phyloP scores from a whole-genome alignment of 2,888 invertebrate genomes.

The Petrophora chlorosata region DNA sequence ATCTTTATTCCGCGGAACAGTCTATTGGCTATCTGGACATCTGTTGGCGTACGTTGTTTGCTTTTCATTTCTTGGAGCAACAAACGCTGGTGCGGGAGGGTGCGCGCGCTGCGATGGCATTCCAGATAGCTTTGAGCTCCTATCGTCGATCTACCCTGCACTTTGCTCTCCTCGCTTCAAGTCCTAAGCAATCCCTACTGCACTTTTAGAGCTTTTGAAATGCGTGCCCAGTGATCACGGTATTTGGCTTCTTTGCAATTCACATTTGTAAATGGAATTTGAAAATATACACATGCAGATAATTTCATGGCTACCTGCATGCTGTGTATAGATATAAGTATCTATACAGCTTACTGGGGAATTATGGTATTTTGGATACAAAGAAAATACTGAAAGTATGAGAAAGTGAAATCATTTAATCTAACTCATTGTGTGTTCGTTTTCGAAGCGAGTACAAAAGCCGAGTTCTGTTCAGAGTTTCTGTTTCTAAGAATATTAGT shows the following conservation, averaged over 20 bases:
- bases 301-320: not conserved
- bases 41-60: conserved; percentile 77
- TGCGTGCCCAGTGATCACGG: conserved; percentile 37
- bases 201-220: conserved; percentile 39
- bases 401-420: too few relatives aligned
- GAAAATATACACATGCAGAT: too few relatives aligned
- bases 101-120: conserved; percentile 76
- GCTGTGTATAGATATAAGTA: too few relatives aligned
- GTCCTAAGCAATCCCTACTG: conserved; percentile 49
- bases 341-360: too few relatives aligned
- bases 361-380: too few relatives aligned
- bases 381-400: too few relatives aligned
- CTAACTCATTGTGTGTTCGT: too few relatives aligned
- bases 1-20: conserved; percentile 48
- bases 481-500: not conserved
- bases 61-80: conserved; percentile 80
- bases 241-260: conserved; percentile 14
- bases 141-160: conserved; percentile 65
- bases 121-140: conserved; percentile 75
- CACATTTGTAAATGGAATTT: too few relatives aligned
- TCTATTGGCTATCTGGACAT: conserved; percentile 82
- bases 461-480: too few relatives aligned
- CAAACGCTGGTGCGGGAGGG: conserved; percentile 62
- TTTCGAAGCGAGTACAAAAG: too few relatives aligned
- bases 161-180: conserved; percentile 47